Evolutionary conservation across 2,888 invertebrate genomes (phyloP).

Genomic region (Amblyjoppa fuscipennis): DNA sequence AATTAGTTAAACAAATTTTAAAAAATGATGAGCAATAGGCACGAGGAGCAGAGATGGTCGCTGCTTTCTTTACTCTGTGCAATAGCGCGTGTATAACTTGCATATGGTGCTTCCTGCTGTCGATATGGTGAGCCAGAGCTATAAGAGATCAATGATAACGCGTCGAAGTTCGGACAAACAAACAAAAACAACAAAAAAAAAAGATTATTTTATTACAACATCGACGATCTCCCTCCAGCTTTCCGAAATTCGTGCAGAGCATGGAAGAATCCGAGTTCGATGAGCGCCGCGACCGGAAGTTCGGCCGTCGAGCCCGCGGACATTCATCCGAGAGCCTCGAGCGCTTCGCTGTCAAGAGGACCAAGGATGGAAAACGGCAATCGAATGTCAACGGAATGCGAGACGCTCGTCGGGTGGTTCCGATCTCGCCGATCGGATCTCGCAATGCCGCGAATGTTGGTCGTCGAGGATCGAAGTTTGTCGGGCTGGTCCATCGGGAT

Average conservation of each 20-base stretch:
- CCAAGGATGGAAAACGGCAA: conserved; percentile 15
- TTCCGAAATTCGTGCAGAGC: conserved; percentile 68
- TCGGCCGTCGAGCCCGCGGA: neutral
- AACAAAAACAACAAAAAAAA: neutral
- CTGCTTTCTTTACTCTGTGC: conserved; percentile 73
- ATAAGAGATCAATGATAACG: too few species aligned
- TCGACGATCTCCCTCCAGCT: conserved; percentile 60
- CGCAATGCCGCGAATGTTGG: conserved; percentile 2
- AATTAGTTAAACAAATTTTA: neutral
- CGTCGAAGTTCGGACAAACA: too few species aligned
- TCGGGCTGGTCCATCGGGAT: neutral
- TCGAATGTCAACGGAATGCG: neutral
- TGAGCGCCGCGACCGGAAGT: conserved; percentile 41
- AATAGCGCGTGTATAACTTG: conserved; percentile 76
- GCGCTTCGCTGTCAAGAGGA: conserved; percentile 11
- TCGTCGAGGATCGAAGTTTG: conserved; percentile 28
- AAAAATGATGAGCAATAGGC: conserved; percentile 24
- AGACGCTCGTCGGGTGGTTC: neutral
- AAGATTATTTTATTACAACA: neutral
- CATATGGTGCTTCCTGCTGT: conserved; percentile 76
- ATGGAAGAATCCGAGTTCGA: conserved; percentile 65
- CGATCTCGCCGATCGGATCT: neutral
- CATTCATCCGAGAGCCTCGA: conserved; percentile 30
- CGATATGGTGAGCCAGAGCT: conserved; percentile 72
- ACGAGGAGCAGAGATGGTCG: conserved; percentile 73